A percentile compares a stretch with the other conserved stretches of the same genome.
phyloP scores from a whole-genome alignment of 92 coral and sea anemone species.

The Parazoanthus swiftii region DNA sequence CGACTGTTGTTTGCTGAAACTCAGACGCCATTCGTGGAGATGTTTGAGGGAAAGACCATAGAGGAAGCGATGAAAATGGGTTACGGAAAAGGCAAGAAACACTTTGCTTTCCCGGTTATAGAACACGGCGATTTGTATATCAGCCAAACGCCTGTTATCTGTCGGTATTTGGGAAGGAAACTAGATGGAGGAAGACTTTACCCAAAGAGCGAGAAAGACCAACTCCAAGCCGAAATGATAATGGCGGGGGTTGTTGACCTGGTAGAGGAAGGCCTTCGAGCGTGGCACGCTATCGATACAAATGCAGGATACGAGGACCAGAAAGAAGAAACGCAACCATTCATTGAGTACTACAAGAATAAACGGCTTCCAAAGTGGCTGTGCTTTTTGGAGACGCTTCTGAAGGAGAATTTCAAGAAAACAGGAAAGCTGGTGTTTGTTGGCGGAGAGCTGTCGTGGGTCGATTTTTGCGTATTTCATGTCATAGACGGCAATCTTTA shows the following conservation, averaged over 20 bases:
- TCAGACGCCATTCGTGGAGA: slow-evolving; percentile 63
- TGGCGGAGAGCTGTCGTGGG: slow-evolving; percentile 61
- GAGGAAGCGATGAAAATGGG: slow-evolving; percentile 71
- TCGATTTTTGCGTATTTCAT: slow-evolving; percentile 61
- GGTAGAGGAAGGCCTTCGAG: slow-evolving; percentile 68
- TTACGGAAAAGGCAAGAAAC: slow-evolving; percentile 65
- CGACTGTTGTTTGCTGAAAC: slow-evolving; percentile 67
- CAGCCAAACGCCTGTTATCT: slow-evolving; percentile 75
- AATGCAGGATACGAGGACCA: slow-evolving; percentile 61
- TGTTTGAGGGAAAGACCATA: slow-evolving; percentile 54
- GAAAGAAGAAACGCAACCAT: slow-evolving; percentile 70
- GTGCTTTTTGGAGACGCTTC: slow-evolving; percentile 65
- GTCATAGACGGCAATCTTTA: slow-evolving; percentile 60
- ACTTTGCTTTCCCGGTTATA: slow-evolving; percentile 66
- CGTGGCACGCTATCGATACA: slow-evolving; percentile 69
- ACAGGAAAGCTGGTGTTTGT: slow-evolving; percentile 68
- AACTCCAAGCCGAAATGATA: slow-evolving; percentile 66
- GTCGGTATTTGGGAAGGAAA: slow-evolving; percentile 69
- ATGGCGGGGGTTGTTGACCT: slow-evolving; percentile 70
- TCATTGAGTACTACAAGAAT: slow-evolving; percentile 69
- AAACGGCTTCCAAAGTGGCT: slow-evolving; percentile 74
- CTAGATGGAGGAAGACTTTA: slow-evolving; percentile 67
- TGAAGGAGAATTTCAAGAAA: slow-evolving; percentile 59
- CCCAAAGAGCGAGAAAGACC: slow-evolving; percentile 67
- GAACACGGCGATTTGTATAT: slow-evolving; percentile 66